phyloP scores from a whole-genome alignment of 1,140 invertebrate species.

The Eumaeus atala region DNA sequence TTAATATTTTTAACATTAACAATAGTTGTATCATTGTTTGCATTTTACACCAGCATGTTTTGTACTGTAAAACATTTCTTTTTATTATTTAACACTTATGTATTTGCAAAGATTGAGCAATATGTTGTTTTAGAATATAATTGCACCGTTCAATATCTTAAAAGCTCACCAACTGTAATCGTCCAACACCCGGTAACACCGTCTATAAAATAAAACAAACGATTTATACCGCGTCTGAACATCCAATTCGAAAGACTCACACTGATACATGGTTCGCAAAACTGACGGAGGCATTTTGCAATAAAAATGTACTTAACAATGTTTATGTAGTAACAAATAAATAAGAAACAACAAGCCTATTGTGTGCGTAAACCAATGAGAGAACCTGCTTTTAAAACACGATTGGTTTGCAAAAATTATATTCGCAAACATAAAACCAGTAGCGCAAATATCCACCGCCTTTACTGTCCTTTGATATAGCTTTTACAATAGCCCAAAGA shows the following conservation, averaged over 20 bases:
- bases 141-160: slow-evolving; percentile 45
- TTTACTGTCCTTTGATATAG: slow-evolving; percentile 42
- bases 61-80: too few species aligned
- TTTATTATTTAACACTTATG: too few species aligned
- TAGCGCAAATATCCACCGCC: slow-evolving; percentile 46
- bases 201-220: slow-evolving; percentile 72
- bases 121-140: slow-evolving; percentile 7
- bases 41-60: too few species aligned
- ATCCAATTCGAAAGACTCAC: slow-evolving; percentile 49
- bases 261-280: slow-evolving; percentile 45
- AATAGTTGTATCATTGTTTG: too few species aligned
- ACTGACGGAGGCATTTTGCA: neutral
- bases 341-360: slow-evolving; percentile 47
- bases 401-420: slow-evolving; percentile 72
- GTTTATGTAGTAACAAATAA: slow-evolving; percentile 38
- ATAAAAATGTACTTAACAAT: slow-evolving; percentile 23
- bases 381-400: slow-evolving; percentile 37
- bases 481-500: slow-evolving; percentile 39
- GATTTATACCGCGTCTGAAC: slow-evolving; percentile 62
- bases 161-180: slow-evolving; percentile 47
- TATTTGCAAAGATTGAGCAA: neutral
- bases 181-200: slow-evolving; percentile 35
- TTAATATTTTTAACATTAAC: slow-evolving; percentile 18
- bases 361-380: slow-evolving; percentile 50
- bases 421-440: slow-evolving; percentile 53